phyloP scores from a whole-genome alignment of 1,140 invertebrate genomes.

The Aradophagus sp. region DNA sequence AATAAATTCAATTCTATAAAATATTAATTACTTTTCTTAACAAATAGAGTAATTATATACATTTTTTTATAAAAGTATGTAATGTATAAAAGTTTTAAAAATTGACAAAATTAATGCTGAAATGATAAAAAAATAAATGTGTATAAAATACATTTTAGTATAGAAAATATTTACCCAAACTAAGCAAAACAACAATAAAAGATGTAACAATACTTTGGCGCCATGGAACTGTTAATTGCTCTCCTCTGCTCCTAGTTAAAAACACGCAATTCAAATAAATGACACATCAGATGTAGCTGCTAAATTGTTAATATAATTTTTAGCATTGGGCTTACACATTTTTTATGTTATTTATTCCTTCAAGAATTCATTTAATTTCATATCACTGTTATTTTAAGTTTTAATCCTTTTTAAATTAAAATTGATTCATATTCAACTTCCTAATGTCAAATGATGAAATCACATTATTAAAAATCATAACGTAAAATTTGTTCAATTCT shows the following conservation, averaged over 20 bases:
- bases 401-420: constrained; percentile 1
- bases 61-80: too few species aligned
- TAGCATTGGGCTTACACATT: too few species aligned
- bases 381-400: constrained; percentile 1
- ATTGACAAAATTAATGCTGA: constrained; percentile 7
- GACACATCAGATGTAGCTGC: constrained; percentile 14
- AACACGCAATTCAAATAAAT: constrained; percentile 70
- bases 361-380: too few species aligned
- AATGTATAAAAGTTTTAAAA: too few species aligned
- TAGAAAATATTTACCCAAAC: constrained; percentile 73
- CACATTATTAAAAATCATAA: too few species aligned
- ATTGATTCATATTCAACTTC: constrained; percentile 1
- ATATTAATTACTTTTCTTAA: too few species aligned
- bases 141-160: constrained; percentile 30
- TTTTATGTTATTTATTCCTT: too few species aligned
- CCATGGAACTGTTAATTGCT: constrained; percentile 73
- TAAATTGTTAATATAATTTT: too few species aligned
- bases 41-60: too few species aligned
- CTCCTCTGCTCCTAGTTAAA: constrained; percentile 73
- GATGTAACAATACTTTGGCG: constrained; percentile 73
- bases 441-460: too few species aligned
- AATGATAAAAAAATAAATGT: background rate
- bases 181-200: constrained; percentile 74
- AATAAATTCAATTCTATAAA: too few species aligned
- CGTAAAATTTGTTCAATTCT: too few species aligned